Base-by-base conservation (phyloP, 2,888 invertebrate species). In the Spodoptera littoralis region DNA sequence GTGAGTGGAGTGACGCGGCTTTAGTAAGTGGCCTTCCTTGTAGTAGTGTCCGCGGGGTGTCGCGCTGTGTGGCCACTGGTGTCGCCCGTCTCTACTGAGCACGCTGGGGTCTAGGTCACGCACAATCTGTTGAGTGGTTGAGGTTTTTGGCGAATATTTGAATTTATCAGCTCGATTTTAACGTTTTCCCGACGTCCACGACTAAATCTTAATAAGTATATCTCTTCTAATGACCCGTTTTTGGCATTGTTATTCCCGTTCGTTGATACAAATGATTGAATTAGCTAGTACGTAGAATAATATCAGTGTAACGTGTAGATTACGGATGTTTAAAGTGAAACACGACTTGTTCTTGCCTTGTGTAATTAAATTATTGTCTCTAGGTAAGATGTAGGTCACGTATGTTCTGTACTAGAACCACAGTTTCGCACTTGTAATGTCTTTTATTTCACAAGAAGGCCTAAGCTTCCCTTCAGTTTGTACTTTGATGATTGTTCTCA, bases 311-410 rank as follows among this genome's bases (percentile, higher is more conserved):
- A 75, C 58, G 72, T 77, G 80, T 82, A 80, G 70, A 55, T 65
- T 77, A 79, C 58, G 61, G 65, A 76, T 60, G 71, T 73, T 65
- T 70, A 56, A 77, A 76, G 60, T 81, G 68, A 74, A 79, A 84
- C 80, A 83, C 74, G 73, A 84, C 81, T 82, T 81, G 77, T 83
- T 88, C 87, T 88, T 88, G 87, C 88, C 88, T 88, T 88, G 84
- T 82, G 76, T 79, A 79, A 70, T 76, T 75, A 73, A 66, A 74
- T 70, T 63, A 80, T 76, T 68, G 76, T 81, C 71, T 68, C 48
- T 73, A 73, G 63, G 52, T 77, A 77, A 80, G 70, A 51, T 71
- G 69, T 81, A 74, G 73, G 61, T 70, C 65, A 74, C 62, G 66
- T 73, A 50, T 70, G 69, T 77, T 67, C 59, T 70, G 52, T 68